Base-by-base conservation (phyloP, 2,113 vertebrate species). In the Corapipo altera region DNA sequence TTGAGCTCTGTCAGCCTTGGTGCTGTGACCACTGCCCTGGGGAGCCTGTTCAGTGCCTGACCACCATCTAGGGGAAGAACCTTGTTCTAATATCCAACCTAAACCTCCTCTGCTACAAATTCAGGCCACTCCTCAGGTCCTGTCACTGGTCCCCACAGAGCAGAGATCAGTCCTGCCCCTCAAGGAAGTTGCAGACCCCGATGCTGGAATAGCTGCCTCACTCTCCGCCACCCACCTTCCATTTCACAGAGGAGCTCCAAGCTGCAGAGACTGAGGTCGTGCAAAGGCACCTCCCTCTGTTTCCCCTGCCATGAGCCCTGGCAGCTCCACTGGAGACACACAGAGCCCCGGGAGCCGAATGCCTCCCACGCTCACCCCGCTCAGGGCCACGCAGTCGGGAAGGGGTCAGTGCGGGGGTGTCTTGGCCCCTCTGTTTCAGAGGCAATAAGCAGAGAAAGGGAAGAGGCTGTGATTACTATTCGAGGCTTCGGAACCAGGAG, bases 371-470 rank as follows among this genome's bases (percentile, higher is more conserved):
- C 30, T 55, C 3, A 2, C 57, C 57, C 15, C 4, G 75, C 57
- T 18, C n/a, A 6, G 6, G 65, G 62, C 59, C 4, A 0, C 8
- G 19, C 0, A 2, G 44, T 11, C 17, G 20, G 30, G 44, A 62
- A 88, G 12, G 27, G 61, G 37, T 64, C 61, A 41, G 61, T 26
- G 12, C 59, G 12, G 61, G 61, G 16, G 15, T 3, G 18, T 22
- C 77, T 88, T 9, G 0, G 15, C 19, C 28, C 39, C 22, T 84
- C 57, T 1, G 0, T 39, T 85, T 72, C 87, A 58, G 73, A 33
- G 61, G 66, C 39, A 30, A 6, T 8, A 49, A 51, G 28, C 5
- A 70, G 70, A n/a, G 80, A 86, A 71, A 59, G 43, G 73, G 81
- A 69, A 65, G 37, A 85, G 51, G 46, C 49, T 44, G 23, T 0